Evolutionary conservation across 2,113 vertebrate species (phyloP).

Genomic region (Petrocephalus microphthalmus): DNA sequence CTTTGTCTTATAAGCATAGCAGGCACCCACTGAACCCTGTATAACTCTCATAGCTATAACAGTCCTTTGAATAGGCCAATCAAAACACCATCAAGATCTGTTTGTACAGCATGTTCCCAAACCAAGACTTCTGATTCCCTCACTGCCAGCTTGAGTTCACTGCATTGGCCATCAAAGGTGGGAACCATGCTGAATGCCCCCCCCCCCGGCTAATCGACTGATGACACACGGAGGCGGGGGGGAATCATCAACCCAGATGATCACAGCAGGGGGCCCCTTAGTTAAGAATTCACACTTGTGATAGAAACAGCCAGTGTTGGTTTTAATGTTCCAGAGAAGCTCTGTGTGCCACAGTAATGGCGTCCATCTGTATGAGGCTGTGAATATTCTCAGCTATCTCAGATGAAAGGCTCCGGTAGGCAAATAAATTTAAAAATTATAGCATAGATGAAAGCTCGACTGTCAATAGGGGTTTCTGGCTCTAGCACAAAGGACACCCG

Average conservation of each 20-base stretch:
- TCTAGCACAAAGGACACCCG: background rate
- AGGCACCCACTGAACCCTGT: background rate
- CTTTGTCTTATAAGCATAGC: background rate
- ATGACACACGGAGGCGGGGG: background rate
- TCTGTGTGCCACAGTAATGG: background rate
- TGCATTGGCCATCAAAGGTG: conserved; percentile 30
- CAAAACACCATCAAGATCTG: background rate
- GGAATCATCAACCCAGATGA: background rate
- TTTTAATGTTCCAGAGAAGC: background rate
- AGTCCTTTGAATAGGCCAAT: background rate
- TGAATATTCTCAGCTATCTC: background rate
- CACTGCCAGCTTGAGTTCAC: conserved; percentile 40
- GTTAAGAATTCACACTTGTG: background rate
- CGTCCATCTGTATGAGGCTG: background rate
- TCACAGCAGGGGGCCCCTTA: background rate
- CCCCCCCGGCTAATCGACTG: background rate
- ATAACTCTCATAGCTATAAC: background rate
- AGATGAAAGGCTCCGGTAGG: background rate
- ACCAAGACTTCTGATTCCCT: background rate
- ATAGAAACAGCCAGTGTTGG: background rate
- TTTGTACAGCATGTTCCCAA: background rate
- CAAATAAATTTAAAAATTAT: background rate
- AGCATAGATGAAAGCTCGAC: background rate
- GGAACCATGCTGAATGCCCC: background rate
- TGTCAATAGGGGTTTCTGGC: background rate